These are phyloP conservation scores for Nothocercus nigrocapillus DNA, from an alignment of 2,113 vertebrate genomes.

Conservation along the genomic window DNA sequence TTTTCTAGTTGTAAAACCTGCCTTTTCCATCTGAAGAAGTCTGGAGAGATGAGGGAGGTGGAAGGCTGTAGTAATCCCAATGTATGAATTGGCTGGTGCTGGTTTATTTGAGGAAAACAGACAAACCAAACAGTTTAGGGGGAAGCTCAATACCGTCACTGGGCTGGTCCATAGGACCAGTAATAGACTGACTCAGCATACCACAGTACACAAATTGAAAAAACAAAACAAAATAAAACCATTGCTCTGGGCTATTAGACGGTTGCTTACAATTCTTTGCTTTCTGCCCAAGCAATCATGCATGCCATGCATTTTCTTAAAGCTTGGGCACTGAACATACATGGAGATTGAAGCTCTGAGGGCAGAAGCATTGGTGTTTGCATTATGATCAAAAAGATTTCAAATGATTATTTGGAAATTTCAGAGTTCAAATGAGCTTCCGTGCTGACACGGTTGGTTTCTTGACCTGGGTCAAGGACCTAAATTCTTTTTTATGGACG, in stretches of 20 bases:
- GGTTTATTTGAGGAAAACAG: not conserved
- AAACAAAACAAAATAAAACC: not conserved
- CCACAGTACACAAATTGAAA: not conserved
- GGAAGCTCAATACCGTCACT: fast-evolving
- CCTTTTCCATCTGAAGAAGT: not conserved
- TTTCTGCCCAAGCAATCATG: not conserved
- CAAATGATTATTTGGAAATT: not conserved
- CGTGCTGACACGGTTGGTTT: not conserved
- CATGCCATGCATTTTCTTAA: not conserved
- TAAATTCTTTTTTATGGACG: not conserved
- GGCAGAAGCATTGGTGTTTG: not conserved
- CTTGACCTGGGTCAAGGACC: constrained; percentile 5
- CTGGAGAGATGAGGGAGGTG: not conserved
- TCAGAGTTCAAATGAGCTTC: not conserved
- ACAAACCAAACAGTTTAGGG: not conserved
- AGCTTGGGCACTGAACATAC: not conserved
- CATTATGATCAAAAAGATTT: not conserved
- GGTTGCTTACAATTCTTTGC: not conserved
- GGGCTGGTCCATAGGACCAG: not conserved
- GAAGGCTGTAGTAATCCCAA: not conserved
- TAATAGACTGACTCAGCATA: not conserved
- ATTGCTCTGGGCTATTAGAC: not conserved
- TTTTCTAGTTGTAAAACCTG: not conserved
- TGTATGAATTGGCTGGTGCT: not conserved
- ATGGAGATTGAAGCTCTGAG: not conserved